Base-by-base conservation (phyloP, 2,888 invertebrate species). In the Himalopsyche anomala region DNA sequence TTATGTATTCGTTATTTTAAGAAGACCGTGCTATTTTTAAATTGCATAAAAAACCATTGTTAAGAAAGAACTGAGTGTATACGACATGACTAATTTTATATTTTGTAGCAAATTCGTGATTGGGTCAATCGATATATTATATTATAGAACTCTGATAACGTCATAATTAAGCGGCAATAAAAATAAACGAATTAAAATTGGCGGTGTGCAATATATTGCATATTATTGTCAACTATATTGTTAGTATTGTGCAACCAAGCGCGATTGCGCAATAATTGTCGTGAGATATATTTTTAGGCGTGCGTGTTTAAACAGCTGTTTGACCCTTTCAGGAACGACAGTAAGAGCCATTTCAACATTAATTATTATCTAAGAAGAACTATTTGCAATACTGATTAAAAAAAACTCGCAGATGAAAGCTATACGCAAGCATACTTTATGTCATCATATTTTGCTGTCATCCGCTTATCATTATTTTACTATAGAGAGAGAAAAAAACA, bases 241-340 rank as follows among this genome's bases (percentile, higher is more conserved):
- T 74, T 74, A 74, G 28, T 74, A 74, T 74, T 74, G 38, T 28
- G 28, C 74, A 74, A 74, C 15, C 74, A 15, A 36, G 9, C 28
- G 17, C 28, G 4, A 38, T 74, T 74, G 36, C 12, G 74, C 36
- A 74, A 74, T 12, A 12, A 36, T 11, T 36, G 74, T 74, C 74
- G 38, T 74, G 74, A 74, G 74, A 74, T 74, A 74, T 74, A 74
- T 74, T 74, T 56, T 74, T 74, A 74, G 36, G 74, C 74, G 28
- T 36, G 74, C 74, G 74, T 74, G 74, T 38, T 36, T 36, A 28
- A 74, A 74, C 74, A 74, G 74, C 74, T 74, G 74, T 74, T 74
- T 74, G 74, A 74, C 74, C 74, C 74, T 74, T 74, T 74, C 28
- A 74, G 74, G 36, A 28, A 38, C 15, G 74, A 12, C 74, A 38